Conservation (phyloP, 2,888 invertebrate species). For the Gonocerus acuteangulatus region DNA sequence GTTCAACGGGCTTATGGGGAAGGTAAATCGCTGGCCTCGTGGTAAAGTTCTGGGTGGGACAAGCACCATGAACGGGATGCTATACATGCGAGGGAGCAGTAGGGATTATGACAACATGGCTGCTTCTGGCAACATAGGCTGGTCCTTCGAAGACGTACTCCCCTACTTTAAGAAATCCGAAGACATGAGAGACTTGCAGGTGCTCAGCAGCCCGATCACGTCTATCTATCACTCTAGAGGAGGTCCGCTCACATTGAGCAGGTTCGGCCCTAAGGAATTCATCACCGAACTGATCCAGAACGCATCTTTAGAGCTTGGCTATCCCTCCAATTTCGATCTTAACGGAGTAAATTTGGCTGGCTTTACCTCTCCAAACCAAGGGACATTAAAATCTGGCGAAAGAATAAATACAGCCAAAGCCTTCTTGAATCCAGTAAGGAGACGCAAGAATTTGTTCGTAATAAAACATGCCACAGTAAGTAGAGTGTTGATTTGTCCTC, state of each 20-base stretch:
- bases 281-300: constrained; percentile 20
- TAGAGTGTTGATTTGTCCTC: constrained; percentile 51
- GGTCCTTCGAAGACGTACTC: constrained; percentile 50
- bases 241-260: constrained; percentile 29
- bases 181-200: constrained; percentile 29
- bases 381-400: constrained; percentile 56
- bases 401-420: constrained; percentile 59
- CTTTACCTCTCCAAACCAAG: constrained; percentile 37
- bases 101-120: constrained; percentile 59
- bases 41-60: constrained; percentile 60
- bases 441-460: constrained; percentile 55
- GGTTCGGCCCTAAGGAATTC: constrained; percentile 22
- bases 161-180: constrained; percentile 46
- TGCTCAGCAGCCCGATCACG: constrained; percentile 11
- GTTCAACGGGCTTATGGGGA: constrained; percentile 43
- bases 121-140: constrained; percentile 52
- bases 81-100: constrained; percentile 56
- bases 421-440: constrained; percentile 53
- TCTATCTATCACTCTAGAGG: constrained; percentile 25
- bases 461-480: constrained; percentile 53
- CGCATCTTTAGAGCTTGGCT: constrained; percentile 29
- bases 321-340: constrained; percentile 29
- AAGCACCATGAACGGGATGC: constrained; percentile 56
- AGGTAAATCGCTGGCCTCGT: constrained; percentile 49
- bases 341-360: constrained; percentile 30